Conservation (phyloP, 2,888 invertebrate genomes). For the Drosophila acutilabella region DNA sequence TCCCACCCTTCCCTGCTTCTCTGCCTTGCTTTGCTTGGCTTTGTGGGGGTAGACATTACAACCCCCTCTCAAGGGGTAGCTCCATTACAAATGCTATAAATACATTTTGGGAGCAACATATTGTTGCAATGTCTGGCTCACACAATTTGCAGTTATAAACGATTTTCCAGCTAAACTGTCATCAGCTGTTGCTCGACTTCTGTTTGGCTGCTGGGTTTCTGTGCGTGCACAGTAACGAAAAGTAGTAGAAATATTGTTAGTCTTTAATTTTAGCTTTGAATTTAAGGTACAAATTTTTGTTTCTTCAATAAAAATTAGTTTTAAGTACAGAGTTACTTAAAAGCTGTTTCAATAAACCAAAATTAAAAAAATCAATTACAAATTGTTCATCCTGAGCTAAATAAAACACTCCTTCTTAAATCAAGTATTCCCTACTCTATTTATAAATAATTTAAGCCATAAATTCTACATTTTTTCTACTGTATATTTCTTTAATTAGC, state of each 20-base stretch:
- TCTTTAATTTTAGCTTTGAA: too few relatives aligned
- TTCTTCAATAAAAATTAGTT: too few relatives aligned
- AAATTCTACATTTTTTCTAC: too few relatives aligned
- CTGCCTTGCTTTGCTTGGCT: neutral
- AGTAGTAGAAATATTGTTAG: too few relatives aligned
- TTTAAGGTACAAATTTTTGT: too few relatives aligned
- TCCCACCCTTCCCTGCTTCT: neutral
- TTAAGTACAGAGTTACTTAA: too few relatives aligned
- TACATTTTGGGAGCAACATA: constrained; percentile 71
- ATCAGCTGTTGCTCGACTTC: constrained; percentile 66
- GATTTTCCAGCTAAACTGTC: constrained; percentile 48
- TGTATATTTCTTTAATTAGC: constrained; percentile 63
- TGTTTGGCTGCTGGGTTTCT: neutral
- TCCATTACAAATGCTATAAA: constrained; percentile 58
- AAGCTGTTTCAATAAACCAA: too few relatives aligned
- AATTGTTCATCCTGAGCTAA: too few relatives aligned
- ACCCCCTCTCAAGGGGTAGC: constrained; percentile 1
- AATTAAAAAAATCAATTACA: too few relatives aligned
- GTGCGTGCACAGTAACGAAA: neutral
- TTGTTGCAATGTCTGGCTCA: constrained; percentile 71
- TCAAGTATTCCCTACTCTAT: too few relatives aligned
- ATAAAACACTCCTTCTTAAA: too few relatives aligned
- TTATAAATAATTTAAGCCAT: too few relatives aligned
- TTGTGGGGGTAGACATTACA: constrained; percentile 57
- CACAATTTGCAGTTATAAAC: constrained; percentile 61